Evolutionary conservation across 1,140 invertebrate genomes (phyloP).

Genomic region (Orchestia grillus): DNA sequence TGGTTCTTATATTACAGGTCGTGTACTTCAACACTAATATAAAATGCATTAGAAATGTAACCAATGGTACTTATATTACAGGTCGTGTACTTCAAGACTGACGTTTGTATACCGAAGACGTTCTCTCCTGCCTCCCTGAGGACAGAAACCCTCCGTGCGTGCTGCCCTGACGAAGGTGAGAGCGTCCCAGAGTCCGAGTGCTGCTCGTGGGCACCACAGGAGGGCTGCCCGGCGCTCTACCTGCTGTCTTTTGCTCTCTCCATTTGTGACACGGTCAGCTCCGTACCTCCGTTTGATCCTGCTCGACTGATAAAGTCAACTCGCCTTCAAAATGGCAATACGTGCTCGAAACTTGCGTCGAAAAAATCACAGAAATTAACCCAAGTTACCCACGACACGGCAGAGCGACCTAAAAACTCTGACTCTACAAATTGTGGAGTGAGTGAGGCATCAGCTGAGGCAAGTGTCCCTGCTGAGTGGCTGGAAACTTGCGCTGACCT

Average conservation of each 20-base stretch:
- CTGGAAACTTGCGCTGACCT: neutral
- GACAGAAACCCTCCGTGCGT: neutral
- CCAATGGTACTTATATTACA: neutral
- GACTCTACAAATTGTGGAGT: neutral
- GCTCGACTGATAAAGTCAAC: neutral
- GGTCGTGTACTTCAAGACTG: conserved; percentile 19
- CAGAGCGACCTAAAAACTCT: neutral
- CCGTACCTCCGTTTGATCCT: neutral
- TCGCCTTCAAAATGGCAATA: neutral
- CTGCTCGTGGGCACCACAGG: neutral
- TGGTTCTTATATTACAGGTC: neutral
- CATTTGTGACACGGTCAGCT: neutral
- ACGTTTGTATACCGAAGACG: neutral
- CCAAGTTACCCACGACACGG: neutral
- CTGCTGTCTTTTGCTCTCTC: neutral
- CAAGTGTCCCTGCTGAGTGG: neutral
- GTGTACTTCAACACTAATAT: conserved; percentile 8
- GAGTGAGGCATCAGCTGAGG: neutral
- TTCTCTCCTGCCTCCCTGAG: neutral
- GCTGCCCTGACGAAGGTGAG: neutral
- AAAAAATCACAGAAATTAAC: neutral
- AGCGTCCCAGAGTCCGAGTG: neutral
- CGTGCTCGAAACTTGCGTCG: neutral
- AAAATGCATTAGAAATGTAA: neutral
- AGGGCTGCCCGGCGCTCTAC: neutral